Conservation (phyloP, 2,113 vertebrate species). For the Prionailurus bengalensis region DNA sequence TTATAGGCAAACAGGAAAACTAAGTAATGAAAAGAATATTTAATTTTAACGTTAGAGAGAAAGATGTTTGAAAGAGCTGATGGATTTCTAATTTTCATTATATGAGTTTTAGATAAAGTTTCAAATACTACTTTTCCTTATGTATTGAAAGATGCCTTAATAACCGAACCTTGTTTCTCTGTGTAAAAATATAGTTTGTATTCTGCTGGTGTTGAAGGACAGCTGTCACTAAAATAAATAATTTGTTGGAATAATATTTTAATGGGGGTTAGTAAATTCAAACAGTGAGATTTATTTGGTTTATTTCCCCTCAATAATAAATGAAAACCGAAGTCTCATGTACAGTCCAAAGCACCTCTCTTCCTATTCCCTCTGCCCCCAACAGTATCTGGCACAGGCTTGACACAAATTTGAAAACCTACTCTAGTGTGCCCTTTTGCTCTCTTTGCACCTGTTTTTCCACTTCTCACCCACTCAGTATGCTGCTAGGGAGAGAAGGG, state of each 20-base stretch:
- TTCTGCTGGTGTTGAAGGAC: neutral
- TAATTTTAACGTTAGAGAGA: neutral
- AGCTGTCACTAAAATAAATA: neutral
- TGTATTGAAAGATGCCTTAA: neutral
- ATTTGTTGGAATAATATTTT: neutral
- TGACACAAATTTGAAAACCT: constrained; percentile 33
- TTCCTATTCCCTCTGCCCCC: neutral
- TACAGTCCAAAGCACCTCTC: neutral
- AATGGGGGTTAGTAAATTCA: neutral
- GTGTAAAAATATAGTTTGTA: neutral
- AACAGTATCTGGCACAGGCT: neutral
- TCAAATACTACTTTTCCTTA: neutral
- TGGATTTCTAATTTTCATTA: neutral
- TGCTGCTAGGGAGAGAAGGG: neutral
- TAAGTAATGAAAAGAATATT: neutral
- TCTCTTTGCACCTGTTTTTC: neutral
- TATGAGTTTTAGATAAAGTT: neutral
- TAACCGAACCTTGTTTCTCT: neutral
- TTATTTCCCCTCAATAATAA: neutral
- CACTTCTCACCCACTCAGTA: neutral
- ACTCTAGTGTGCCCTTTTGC: neutral
- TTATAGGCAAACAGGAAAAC: neutral
- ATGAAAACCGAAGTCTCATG: neutral
- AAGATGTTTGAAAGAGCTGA: neutral
- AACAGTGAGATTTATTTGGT: neutral